Base-by-base conservation (phyloP, 2,113 vertebrate genomes). In the Esox niger region DNA sequence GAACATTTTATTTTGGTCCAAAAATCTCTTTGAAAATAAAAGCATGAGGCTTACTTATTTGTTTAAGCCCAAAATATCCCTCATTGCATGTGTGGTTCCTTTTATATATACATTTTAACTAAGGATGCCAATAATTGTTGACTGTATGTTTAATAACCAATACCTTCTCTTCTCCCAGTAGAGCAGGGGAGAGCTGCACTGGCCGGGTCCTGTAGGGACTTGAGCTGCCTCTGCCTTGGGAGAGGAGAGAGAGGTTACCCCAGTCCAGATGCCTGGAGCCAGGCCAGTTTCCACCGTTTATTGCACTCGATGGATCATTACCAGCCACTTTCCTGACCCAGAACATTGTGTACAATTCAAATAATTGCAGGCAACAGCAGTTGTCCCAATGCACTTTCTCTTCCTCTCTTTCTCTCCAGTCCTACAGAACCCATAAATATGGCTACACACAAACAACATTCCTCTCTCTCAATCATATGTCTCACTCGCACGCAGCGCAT, bases 291-390 rank as follows among this genome's bases (percentile, higher is more conserved):
- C 61, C 69, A 72, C 60, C 64, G 35, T 64, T 69, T 59, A 62
- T 63, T 60, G 67, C 21, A 26, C 56, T 65, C 56, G 64, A 55
- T 62, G 64, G 74, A 67, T 67, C 69, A 73, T 69, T 77, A 69
- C 66, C 70, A 70, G 62, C 29, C 25, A 52, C 30, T 72, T 68
- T 71, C 67, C 71, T 86, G 79, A 82, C 79, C 82, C 81, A 86
- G 84, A 80, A 88, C 87, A 85, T 75, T 82, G 64, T 86, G 85
- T 82, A 83, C 82, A 20, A 30, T 62, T 68, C 62, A 57, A 32
- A 66, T 63, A 62, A 73, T 80, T 57, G 68, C 70, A 79, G 62
- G 55, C 68, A 55, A 54, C 35, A 72, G 67, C 56, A 58, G 69
- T 73, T 78, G 71, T 82, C 66, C 73, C 61, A 35, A 43, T 29